phyloP scores from a whole-genome alignment of 2,888 invertebrate species.

The Sympetrum striolatum region DNA sequence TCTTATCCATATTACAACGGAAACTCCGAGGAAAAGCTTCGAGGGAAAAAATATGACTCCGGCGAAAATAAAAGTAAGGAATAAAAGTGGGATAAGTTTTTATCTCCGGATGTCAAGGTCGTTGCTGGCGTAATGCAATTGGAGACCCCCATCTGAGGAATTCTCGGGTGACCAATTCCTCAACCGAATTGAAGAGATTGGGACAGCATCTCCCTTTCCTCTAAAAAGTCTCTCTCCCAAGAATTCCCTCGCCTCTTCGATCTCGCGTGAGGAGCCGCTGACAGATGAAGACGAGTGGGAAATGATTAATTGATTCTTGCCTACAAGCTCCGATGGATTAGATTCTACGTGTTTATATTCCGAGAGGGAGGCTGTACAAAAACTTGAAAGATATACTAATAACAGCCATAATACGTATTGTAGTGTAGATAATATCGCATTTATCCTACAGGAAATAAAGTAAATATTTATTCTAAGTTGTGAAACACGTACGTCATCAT shows the following conservation, averaged over 20 bases:
- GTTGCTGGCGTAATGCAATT: background rate
- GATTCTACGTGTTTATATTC: too few relatives aligned
- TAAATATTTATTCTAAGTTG: too few relatives aligned
- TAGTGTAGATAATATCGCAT: too few relatives aligned
- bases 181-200: slow-evolving; percentile 7
- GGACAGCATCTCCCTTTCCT: background rate
- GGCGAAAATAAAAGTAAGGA: background rate
- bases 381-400: too few relatives aligned
- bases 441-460: too few relatives aligned
- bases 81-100: background rate
- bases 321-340: too few relatives aligned
- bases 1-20: background rate
- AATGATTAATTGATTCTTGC: too few relatives aligned
- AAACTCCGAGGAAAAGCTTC: background rate
- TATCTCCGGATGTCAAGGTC: background rate
- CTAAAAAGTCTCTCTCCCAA: background rate
- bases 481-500: too few relatives aligned
- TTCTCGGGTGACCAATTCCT: slow-evolving; percentile 26
- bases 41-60: background rate
- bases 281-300: too few relatives aligned
- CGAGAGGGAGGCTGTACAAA: too few relatives aligned
- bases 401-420: too few relatives aligned
- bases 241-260: background rate
- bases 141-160: slow-evolving; percentile 14
- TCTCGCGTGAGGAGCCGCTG: background rate